Base-by-base conservation (phyloP, 1,140 invertebrate species). In the Onthophagus taurus region DNA sequence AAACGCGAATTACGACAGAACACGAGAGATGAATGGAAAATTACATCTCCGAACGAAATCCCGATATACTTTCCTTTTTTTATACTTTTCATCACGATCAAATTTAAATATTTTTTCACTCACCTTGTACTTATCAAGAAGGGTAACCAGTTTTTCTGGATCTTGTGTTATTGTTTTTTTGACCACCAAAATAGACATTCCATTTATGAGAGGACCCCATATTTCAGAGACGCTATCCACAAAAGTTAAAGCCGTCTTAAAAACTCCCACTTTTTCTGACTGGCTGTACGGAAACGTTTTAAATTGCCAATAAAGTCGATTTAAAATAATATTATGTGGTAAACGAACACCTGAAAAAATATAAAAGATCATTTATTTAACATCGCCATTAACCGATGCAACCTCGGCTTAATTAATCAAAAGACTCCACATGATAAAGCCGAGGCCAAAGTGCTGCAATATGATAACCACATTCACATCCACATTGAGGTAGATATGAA, bases 161-260 rank as follows among this genome's bases (percentile, higher is more conserved):
- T 89, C 78, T 56, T 78, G 80, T 0, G 83, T 86, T 0, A 78
- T 63, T 2, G 72, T 65, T 53, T 79, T 81, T 0, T 82, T 74
- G 4, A 90, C 70, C 3, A 90, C 76, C 2, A 89, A 54, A 11
- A 91, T 57, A 0, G 79, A 68, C 33, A 76, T 65, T 1, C 75
- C 82, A 47, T 80, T 77, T n/a, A 90, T 60, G 16, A 91, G 57
- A 0, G 87, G 81, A 0, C 80, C 83, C 81, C 88, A 91, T 36
- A 92, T 80, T 69, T 93, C 89, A 1, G 78, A 74, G 1, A 89
- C 77, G 1, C 87, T 88, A 60, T 93, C 89, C 0, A 90, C 87
- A 56, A 92, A 93, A 0, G 87, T 90, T 1, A 93, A 58, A 0
- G 87, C 83, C 1, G 89, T 92, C 62, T 91, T 93, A 65, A 89